These are phyloP conservation scores for Phyto melanocephala DNA, from an alignment of 2,888 invertebrate genomes.

Conservation along the genomic window DNA sequence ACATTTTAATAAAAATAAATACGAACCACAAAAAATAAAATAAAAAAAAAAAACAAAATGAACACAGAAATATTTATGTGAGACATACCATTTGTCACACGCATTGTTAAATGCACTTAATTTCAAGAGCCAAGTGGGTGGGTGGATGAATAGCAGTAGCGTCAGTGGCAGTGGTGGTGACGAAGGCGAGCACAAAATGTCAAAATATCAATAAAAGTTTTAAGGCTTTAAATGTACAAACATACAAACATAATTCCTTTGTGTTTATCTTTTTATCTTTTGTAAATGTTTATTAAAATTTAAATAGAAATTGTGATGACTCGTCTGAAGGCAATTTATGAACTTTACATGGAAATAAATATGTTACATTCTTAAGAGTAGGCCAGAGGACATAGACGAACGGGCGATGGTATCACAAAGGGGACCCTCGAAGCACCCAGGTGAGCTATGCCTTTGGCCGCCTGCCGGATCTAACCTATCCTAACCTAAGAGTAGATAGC, in stretches of 20 bases:
- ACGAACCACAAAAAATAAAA: constrained; percentile 17
- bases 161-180: not conserved
- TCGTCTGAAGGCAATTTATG: not conserved
- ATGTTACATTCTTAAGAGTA: no score
- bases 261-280: not conserved
- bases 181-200: constrained; percentile 16
- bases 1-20: constrained; percentile 43
- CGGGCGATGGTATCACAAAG: no score
- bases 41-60: constrained; percentile 23
- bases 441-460: no score
- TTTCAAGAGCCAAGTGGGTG: constrained; percentile 40
- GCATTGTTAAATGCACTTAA: constrained; percentile 50
- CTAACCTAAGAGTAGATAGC: no score
- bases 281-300: not conserved
- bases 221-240: not conserved
- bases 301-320: not conserved
- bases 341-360: not conserved
- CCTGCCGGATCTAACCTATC: no score
- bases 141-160: not conserved
- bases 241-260: not conserved
- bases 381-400: no score
- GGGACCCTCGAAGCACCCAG: no score
- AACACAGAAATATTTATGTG: constrained; percentile 39
- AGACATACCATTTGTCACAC: constrained; percentile 50
- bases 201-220: not conserved